Conservation (phyloP, 2,797 vertebrate species). For the Semotilus atromaculatus region DNA sequence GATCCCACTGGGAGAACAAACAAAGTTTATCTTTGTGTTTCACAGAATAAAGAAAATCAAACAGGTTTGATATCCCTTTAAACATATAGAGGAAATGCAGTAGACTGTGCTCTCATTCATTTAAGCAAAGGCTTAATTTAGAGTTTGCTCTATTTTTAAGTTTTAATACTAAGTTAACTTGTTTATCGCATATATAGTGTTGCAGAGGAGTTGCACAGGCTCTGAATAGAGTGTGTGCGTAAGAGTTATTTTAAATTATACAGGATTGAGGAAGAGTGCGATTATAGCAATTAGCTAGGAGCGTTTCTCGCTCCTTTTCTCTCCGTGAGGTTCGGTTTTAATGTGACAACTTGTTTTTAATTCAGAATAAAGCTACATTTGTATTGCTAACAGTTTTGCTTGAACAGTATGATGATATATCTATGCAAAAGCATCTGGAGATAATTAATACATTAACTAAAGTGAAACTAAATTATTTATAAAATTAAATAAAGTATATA, state of each 20-base stretch:
- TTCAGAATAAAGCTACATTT: background rate
- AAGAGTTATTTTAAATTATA: constrained; percentile 4
- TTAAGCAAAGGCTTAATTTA: constrained; percentile 3
- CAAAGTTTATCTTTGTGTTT: background rate
- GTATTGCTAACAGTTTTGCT: background rate
- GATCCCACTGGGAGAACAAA: background rate
- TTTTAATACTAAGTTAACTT: constrained; percentile 21
- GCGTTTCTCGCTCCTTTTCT: background rate
- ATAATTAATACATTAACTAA: background rate
- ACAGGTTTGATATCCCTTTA: background rate
- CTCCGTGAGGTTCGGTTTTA: background rate
- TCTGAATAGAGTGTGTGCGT: constrained; percentile 23
- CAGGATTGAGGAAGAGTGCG: constrained; percentile 28
- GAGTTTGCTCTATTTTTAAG: constrained; percentile 17
- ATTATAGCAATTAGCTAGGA: constrained; percentile 48
- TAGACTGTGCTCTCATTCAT: background rate
- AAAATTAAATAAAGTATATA: background rate
- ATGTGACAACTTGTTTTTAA: constrained; percentile 6
- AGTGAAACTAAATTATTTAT: background rate
- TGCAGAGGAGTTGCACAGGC: constrained; percentile 25
- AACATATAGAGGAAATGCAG: background rate
- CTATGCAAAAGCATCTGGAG: background rate
- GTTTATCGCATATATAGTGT: background rate
- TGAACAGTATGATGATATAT: background rate
- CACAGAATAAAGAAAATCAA: background rate